A percentile compares a stretch with the other conserved stretches of the same genome.
phyloP scores from a whole-genome alignment of 35 echinoderm and acorn worm species.

The Patiria miniata region DNA sequence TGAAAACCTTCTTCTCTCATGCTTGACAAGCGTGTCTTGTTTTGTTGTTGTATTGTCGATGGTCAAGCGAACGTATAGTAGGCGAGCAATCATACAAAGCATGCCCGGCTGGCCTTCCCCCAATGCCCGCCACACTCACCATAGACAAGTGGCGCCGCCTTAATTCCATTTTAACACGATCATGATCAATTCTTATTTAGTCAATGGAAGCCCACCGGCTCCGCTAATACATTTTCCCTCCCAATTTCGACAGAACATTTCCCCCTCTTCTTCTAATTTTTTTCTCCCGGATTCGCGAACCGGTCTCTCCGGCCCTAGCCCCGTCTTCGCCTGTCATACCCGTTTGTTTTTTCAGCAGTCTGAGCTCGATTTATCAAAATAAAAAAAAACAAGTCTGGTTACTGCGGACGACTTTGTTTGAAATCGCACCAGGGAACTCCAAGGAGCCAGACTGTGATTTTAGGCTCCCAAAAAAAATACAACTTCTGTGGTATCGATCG shows the following conservation, averaged over 20 bases:
- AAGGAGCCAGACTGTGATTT: constrained; percentile 11
- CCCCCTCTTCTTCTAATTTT: too few species aligned
- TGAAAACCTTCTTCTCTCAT: too few species aligned
- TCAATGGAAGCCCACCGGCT: background rate
- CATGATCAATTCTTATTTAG: constrained; percentile 27
- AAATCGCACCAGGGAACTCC: background rate
- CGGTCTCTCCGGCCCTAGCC: background rate
- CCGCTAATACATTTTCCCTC: constrained; percentile 1
- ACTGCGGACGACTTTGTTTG: background rate
- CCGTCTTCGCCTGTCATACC: background rate
- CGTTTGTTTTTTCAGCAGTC: constrained; percentile 28
- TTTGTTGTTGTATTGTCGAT: too few species aligned
- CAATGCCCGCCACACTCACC: background rate
- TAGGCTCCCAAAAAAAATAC: too few species aligned
- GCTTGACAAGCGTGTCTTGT: too few species aligned
- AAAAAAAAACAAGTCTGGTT: background rate
- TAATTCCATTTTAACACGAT: constrained; percentile 19
- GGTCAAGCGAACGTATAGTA: too few species aligned
- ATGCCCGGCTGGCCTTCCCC: background rate
- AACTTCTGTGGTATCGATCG: too few species aligned
- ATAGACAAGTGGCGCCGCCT: constrained; percentile 13
- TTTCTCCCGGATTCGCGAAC: too few species aligned
- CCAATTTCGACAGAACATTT: background rate
- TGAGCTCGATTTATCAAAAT: background rate
- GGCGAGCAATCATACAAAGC: too few species aligned